Conservation (phyloP, 2,888 invertebrate genomes). For the Noctua comes region DNA sequence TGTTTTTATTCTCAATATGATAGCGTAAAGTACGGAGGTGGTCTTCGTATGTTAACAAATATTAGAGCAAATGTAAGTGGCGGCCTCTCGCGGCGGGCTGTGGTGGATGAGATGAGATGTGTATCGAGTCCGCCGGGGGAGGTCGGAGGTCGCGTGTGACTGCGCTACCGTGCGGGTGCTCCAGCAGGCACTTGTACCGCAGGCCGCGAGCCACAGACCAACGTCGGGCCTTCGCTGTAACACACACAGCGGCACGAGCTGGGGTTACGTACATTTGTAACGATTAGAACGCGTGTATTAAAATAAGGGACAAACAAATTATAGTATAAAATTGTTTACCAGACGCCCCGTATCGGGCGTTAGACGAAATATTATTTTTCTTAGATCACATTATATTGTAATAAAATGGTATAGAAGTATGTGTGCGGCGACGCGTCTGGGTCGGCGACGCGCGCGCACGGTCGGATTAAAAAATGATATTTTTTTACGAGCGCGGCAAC, state of each 20-base stretch:
- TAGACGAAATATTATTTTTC: conserved; percentile 91
- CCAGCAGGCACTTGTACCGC: background rate
- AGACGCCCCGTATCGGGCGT: conserved; percentile 83
- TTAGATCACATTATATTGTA: conserved; percentile 90
- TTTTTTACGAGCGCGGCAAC: conserved; percentile 85
- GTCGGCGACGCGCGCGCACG: conserved; percentile 69
- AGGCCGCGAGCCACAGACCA: conserved; percentile 28
- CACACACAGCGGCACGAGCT: conserved; percentile 67
- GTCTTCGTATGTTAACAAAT: conserved; percentile 68
- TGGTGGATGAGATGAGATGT: background rate
- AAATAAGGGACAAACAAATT: conserved; percentile 87
- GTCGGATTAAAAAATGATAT: conserved; percentile 81
- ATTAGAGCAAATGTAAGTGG: conserved; percentile 62
- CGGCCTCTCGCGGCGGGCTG: conserved; percentile 44
- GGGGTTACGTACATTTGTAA: conserved; percentile 77
- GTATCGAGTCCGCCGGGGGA: conserved; percentile 4
- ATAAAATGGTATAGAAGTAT: conserved; percentile 86
- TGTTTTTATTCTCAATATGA: conserved; percentile 81
- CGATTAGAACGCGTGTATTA: conserved; percentile 83
- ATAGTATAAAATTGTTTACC: conserved; percentile 90
- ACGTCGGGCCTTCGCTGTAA: conserved; percentile 77
- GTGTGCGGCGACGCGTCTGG: conserved; percentile 66
- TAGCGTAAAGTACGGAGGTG: conserved; percentile 70
- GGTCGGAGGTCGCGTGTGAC: conserved; percentile 27
- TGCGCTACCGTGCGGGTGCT: conserved; percentile 4